Conservation (phyloP, 2,113 vertebrate species). For the Chaetura pelagica region DNA sequence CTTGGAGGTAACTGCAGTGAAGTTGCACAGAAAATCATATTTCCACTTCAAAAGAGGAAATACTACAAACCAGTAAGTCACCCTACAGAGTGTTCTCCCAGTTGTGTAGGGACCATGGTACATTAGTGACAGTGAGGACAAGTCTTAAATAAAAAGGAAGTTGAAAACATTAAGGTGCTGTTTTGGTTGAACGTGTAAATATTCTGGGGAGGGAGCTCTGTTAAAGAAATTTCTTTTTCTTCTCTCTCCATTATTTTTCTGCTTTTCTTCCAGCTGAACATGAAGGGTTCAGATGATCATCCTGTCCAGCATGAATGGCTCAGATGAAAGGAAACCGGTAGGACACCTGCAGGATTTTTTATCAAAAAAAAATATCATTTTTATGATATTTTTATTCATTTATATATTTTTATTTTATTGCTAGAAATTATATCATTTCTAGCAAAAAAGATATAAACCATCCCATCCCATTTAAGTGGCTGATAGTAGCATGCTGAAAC, state of each 20-base stretch:
- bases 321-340: neutral
- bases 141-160: neutral
- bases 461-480: neutral
- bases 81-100: neutral
- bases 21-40: rapidly evolving
- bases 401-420: too few species aligned
- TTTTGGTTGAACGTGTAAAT: neutral
- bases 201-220: neutral
- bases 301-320: neutral
- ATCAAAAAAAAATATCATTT: too few species aligned
- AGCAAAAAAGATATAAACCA: neutral
- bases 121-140: neutral
- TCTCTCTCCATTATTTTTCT: neutral
- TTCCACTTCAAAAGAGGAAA: neutral
- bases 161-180: neutral
- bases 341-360: neutral
- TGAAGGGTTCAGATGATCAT: neutral
- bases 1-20: neutral
- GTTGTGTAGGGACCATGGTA: neutral
- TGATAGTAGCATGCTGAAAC: neutral
- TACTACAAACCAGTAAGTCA: neutral
- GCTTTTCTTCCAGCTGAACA: neutral
- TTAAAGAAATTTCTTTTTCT: neutral
- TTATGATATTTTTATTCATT: too few species aligned
- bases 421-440: too few species aligned